These are phyloP conservation scores for Coptodon bakossiorum DNA, from an alignment of 2,113 vertebrate species.

Conservation along the genomic window DNA sequence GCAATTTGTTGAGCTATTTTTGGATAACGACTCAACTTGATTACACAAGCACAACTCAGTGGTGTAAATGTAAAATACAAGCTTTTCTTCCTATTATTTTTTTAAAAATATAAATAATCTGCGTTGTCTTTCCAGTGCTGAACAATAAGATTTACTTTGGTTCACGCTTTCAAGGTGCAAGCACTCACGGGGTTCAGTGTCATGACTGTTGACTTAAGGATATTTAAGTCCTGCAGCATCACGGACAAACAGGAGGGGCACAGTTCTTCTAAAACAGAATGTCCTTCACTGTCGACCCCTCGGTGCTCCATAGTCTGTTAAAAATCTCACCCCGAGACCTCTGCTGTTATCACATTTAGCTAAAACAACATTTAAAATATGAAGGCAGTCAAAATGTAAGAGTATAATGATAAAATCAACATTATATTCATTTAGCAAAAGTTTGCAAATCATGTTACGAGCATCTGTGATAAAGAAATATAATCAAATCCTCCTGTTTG, in stretches of 20 bases:
- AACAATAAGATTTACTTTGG: not conserved
- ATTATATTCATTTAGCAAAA: not conserved
- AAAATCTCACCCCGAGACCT: not conserved
- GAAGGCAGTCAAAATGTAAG: not conserved
- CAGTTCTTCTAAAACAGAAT: not conserved
- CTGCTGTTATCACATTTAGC: not conserved
- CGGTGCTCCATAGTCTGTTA: not conserved
- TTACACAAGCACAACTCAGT: not conserved
- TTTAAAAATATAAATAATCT: not conserved
- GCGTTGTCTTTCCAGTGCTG: not conserved
- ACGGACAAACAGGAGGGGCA: not conserved
- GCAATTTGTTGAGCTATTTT: not conserved
- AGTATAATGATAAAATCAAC: not conserved
- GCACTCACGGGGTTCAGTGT: not conserved
- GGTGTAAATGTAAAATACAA: not conserved
- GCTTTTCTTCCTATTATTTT: not conserved
- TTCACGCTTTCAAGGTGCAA: not conserved
- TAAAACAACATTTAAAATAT: not conserved
- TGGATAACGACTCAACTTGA: not conserved
- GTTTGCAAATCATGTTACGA: not conserved
- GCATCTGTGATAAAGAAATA: not conserved
- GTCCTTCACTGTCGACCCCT: not conserved
- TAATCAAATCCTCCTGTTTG: not conserved
- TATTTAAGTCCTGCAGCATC: not conserved
- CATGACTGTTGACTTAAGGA: slow-evolving; percentile 1